Base-by-base conservation (phyloP, 1,140 invertebrate species). In the Wasmannia auropunctata region DNA sequence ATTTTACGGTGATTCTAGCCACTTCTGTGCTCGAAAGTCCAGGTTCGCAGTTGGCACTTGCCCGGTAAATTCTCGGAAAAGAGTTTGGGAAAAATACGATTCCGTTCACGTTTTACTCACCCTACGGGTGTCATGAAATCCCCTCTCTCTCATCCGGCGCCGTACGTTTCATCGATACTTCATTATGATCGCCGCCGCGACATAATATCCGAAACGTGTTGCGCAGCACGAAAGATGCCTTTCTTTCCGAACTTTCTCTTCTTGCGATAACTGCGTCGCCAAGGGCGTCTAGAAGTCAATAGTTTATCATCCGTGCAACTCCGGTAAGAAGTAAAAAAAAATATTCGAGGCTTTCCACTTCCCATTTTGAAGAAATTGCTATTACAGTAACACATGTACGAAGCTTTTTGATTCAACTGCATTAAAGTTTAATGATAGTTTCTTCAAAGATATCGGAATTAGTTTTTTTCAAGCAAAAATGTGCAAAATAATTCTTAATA, bases 171-270 rank as follows among this genome's bases (percentile, higher is more conserved):
- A 77, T 87, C 88, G 88, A 89, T 90, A 90, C 88, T 90, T 90
- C 88, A 89, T 90, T 89, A 90, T 87, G 88, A 74, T 75, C 85
- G 60, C 62, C 56, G 70, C 88, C 62, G 63, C 85, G 85, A 87
- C 88, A 89, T 90, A 90, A 90, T 90, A 89, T 89, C 86, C 80
- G 88, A 90, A 90, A 87, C 88, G 88, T 90, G 88, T 90, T 90
- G 67, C 69, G 72, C 62, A 49, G 56, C 54, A 54, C 85, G 65
- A 90, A 49, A 62, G 60, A 89, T 87, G 88, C 75, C 85, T 90
- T 88, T 89, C 88, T 89, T 49, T 65, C 63, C 11, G 14, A 90
- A 90, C 49, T 89, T 90, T 90, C 67, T 49, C 77, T 81, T 58
- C 46, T 81, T 43, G 37, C 25, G 37, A 56, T 72, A 58, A 81